phyloP scores from a whole-genome alignment of 1,140 invertebrate genomes.

The Lepidurus arcticus region DNA sequence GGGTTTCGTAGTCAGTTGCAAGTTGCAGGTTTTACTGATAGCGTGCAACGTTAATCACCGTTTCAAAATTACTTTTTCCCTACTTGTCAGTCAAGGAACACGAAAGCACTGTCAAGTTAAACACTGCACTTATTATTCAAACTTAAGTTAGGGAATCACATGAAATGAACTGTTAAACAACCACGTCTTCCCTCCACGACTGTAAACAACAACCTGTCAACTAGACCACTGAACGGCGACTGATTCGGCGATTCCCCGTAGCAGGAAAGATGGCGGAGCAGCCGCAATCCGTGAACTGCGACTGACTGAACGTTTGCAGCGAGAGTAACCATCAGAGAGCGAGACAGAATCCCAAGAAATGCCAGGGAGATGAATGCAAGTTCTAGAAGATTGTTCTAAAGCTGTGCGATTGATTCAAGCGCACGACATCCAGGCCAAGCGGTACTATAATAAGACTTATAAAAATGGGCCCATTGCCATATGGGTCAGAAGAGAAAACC shows the following conservation, averaged over 20 bases:
- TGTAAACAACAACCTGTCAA: constrained; percentile 5
- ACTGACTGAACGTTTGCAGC: background rate
- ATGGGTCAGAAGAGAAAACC: constrained; percentile 6
- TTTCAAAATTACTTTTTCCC: too few relatives aligned
- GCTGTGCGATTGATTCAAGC: background rate
- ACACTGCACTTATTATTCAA: background rate
- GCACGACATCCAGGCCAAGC: background rate
- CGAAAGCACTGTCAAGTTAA: too few relatives aligned
- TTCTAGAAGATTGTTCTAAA: background rate
- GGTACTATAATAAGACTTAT: background rate
- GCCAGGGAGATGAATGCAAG: too few relatives aligned
- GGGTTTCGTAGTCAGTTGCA: too few relatives aligned
- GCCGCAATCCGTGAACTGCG: constrained; percentile 1
- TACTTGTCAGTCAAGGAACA: too few relatives aligned
- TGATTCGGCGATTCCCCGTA: background rate
- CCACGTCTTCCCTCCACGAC: background rate
- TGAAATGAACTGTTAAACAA: background rate
- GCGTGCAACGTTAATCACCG: too few relatives aligned
- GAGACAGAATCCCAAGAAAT: too few relatives aligned
- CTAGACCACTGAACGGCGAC: background rate
- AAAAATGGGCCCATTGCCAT: background rate
- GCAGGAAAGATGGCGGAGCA: background rate
- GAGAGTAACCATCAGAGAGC: too few relatives aligned
- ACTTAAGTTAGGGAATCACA: background rate
- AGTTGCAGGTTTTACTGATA: too few relatives aligned